A percentile compares a stretch with the other conserved stretches of the same genome.
Conservation (phyloP, 2,113 vertebrate species). For the Meriones unguiculatus region DNA sequence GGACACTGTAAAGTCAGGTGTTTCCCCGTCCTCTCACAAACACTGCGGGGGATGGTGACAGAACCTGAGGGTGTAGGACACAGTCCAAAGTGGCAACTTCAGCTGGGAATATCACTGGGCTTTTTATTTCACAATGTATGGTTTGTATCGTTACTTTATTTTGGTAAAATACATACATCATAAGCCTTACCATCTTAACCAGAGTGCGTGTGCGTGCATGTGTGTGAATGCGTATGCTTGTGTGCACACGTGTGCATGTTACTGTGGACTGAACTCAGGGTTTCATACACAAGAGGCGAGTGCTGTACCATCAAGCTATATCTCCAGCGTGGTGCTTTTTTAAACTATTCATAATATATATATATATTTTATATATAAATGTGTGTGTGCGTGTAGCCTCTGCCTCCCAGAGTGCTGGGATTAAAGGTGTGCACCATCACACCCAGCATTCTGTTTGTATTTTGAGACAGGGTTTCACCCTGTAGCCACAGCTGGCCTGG, state of each 20-base stretch:
- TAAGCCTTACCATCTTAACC: not conserved
- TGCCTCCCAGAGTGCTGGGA: too few relatives aligned
- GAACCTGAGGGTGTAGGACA: not conserved
- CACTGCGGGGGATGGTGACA: not conserved
- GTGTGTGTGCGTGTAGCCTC: too few relatives aligned
- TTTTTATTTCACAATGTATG: not conserved
- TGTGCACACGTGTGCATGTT: not conserved
- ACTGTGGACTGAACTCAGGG: not conserved
- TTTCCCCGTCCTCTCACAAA: not conserved
- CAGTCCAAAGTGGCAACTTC: not conserved
- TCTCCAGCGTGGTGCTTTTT: not conserved
- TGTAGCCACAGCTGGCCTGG: not conserved
- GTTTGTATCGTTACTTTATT: not conserved
- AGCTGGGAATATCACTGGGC: not conserved
- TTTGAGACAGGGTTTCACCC: not conserved
- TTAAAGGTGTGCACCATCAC: too few relatives aligned
- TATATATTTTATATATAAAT: too few relatives aligned
- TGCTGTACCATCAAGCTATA: not conserved
- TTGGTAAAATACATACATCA: not conserved
- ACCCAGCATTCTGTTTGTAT: not conserved
- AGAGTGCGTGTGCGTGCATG: not conserved
- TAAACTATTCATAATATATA: too few relatives aligned
- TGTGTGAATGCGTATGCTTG: not conserved
- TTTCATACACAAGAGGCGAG: not conserved
- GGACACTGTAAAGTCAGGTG: too few relatives aligned